Conservation (phyloP, 2,797 vertebrate genomes). For the Lagorchestes hirsutus region DNA sequence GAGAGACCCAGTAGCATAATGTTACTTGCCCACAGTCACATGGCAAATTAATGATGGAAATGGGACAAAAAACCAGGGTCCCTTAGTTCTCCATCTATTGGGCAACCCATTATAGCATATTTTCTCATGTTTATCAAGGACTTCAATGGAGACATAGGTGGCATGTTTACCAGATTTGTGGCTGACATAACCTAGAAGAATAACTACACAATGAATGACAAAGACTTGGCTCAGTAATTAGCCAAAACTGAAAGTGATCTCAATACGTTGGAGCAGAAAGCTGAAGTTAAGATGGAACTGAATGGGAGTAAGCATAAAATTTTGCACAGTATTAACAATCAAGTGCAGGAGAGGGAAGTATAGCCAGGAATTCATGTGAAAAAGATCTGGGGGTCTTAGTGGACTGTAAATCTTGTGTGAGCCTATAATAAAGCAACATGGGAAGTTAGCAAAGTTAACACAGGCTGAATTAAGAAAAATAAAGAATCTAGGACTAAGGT, state of each 20-base stretch:
- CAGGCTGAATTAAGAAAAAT: background rate
- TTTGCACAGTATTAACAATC: background rate
- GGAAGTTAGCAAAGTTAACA: background rate
- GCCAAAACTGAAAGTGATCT: background rate
- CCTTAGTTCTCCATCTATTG: background rate
- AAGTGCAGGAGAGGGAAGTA: background rate
- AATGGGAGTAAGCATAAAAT: background rate
- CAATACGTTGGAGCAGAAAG: background rate
- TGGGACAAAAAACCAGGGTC: background rate
- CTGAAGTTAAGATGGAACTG: background rate
- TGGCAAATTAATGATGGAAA: background rate
- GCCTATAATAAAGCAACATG: background rate
- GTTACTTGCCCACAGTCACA: background rate
- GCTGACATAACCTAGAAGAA: background rate
- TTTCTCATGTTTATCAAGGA: background rate
- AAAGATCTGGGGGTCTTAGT: background rate
- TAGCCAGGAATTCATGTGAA: background rate
- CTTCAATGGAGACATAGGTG: background rate
- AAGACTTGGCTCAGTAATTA: background rate
- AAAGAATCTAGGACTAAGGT: background rate
- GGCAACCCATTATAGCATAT: background rate
- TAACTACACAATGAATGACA: background rate
- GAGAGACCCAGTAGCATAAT: background rate
- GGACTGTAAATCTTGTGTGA: background rate
- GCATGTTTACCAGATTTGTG: background rate